Conservation (phyloP, 2,888 invertebrate genomes). For the Endotricha flammealis region DNA sequence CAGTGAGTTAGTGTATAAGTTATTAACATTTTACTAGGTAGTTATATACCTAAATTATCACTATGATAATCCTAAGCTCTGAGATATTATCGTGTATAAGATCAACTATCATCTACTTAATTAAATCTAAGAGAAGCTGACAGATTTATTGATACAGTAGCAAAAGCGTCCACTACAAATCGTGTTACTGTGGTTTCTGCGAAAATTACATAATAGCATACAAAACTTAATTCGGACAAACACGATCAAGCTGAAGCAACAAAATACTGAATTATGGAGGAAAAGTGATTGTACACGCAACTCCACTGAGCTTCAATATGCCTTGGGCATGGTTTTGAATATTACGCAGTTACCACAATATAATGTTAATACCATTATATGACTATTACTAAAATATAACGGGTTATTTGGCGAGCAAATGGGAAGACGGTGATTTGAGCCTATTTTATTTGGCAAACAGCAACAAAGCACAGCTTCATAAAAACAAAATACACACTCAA, state of each 20-base stretch:
- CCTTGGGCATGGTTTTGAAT: too few species aligned
- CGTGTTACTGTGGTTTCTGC: too few species aligned
- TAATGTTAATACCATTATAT: not conserved
- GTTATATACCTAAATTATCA: slow-evolving; percentile 9
- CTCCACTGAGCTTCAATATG: too few species aligned
- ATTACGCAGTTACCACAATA: not conserved
- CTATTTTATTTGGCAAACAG: slow-evolving; percentile 9
- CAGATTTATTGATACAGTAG: too few species aligned
- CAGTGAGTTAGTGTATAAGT: slow-evolving; percentile 45
- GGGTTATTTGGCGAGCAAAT: slow-evolving; percentile 22
- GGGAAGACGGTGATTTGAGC: slow-evolving; percentile 39
- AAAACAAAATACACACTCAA: not conserved
- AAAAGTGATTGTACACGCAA: too few species aligned
- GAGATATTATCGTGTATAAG: slow-evolving; percentile 6
- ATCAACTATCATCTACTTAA: not conserved
- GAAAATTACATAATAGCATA: too few species aligned
- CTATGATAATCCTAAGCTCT: slow-evolving; percentile 8
- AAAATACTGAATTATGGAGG: too few species aligned
- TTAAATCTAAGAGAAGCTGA: too few species aligned
- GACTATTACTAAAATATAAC: not conserved
- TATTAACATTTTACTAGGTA: slow-evolving; percentile 13
- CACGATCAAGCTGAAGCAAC: too few species aligned
- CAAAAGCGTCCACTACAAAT: too few species aligned
- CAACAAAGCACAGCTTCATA: not conserved
- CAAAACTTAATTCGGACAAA: too few species aligned